Base-by-base conservation (phyloP, 2,888 invertebrate genomes). In the Anoplius nigerrimus region DNA sequence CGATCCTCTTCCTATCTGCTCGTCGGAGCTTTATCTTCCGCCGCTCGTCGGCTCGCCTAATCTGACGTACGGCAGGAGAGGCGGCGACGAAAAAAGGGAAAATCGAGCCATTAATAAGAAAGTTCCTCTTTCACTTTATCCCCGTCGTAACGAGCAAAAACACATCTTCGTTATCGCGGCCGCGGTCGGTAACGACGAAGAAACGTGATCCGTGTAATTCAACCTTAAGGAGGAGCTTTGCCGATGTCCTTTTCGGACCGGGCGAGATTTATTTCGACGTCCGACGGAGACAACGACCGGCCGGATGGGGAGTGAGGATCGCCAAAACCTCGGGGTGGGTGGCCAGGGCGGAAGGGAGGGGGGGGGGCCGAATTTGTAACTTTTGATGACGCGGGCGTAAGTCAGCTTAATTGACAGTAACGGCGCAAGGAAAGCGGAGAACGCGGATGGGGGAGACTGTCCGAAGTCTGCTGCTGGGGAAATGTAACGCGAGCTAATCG, bases 181-280 rank as follows among this genome's bases (percentile, higher is more conserved):
- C 18, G 53, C 58, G 34, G 61, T 62, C 57, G 66, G 64, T 76
- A 81, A 79, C 75, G 81, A 80, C 73, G 66, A 45, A 60, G 84
- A 71, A 81, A 86, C 82, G 69, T 66, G 82, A 86, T 79, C 79
- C 77, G 22, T 76, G 83, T 82, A 82, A 86, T 80, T 76, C 74
- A 76, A 79, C 45, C 77, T 71, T 60, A 70, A 77, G 66, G 57
- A 72, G 52, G 62, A 68, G 48, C 53, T 52, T 46, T 58, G 22
- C 46, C 45, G 48, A 77, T 70, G 66, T 71, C 70, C 67, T 69
- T 60, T 62, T 69, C 63, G 18, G 62, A 59, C 60, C 52, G 59
- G 57, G 45, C 58, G 66, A 69, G 75, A 81, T 84, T 80, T 79
- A 84, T 82, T 80, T 82, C 71, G 54, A 57, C 62, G 27, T 60